phyloP scores from a whole-genome alignment of 2,797 vertebrate species.

The Babyrousa celebensis region DNA sequence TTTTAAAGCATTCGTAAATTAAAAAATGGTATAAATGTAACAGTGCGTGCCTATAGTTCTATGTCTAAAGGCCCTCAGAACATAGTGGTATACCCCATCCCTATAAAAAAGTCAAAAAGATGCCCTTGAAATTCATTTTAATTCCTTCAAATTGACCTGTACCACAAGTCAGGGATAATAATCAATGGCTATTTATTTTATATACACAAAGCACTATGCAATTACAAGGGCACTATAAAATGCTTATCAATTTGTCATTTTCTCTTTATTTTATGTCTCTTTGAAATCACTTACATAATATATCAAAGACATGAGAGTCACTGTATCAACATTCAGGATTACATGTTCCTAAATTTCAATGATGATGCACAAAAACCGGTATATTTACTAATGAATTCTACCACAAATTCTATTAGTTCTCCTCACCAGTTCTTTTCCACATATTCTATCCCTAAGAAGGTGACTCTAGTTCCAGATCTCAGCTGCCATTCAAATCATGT shows the following conservation, averaged over 20 bases:
- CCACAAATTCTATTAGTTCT: not conserved
- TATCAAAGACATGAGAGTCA: conserved; percentile 2
- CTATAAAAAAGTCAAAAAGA: not conserved
- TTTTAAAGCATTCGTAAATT: conserved; percentile 65
- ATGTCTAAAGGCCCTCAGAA: not conserved
- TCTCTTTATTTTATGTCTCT: not conserved
- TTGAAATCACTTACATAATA: conserved; percentile 18
- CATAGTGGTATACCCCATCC: not conserved
- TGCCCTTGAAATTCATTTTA: conserved; percentile 45
- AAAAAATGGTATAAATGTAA: not conserved
- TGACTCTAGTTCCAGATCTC: not conserved
- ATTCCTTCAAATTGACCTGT: conserved; percentile 37
- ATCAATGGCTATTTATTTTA: conserved; percentile 40
- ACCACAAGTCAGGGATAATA: conserved; percentile 25
- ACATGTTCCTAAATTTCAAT: not conserved
- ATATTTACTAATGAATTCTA: not conserved
- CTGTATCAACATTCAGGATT: not conserved
- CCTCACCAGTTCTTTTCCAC: not conserved
- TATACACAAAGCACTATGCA: not conserved
- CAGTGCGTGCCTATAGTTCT: not conserved
- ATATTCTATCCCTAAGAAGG: not conserved
- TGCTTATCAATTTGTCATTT: conserved; percentile 25
- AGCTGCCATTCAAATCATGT: not conserved
- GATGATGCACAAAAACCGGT: not conserved
- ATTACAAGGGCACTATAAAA: conserved; percentile 53